A percentile compares a stretch with the other conserved stretches of the same genome.
These are phyloP conservation scores for Kryptolebias ocellatus DNA, from an alignment of 2,797 vertebrate species.

Conservation along the genomic window DNA sequence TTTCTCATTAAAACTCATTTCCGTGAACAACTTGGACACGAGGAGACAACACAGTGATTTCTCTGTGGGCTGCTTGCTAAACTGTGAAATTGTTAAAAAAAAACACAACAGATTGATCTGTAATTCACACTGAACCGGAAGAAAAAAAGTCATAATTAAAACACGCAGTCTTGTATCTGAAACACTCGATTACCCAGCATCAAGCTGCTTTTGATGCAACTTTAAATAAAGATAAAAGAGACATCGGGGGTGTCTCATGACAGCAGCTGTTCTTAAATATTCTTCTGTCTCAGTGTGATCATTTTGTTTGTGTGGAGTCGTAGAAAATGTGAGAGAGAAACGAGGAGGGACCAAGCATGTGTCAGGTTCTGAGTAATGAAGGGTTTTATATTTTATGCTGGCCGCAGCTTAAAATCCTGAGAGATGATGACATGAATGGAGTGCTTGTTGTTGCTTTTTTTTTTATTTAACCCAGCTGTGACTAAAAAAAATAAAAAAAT, in stretches of 20 bases:
- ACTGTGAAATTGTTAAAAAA: background rate
- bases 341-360: background rate
- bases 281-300: conserved; percentile 10
- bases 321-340: background rate
- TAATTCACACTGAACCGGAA: conserved; percentile 14
- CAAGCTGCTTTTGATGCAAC: conserved; percentile 16
- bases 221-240: conserved; percentile 49
- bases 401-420: background rate
- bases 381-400: background rate
- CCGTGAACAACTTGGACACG: conserved; percentile 12
- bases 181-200: conserved; percentile 7
- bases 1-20: conserved; percentile 1
- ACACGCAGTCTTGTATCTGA: conserved; percentile 37
- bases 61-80: background rate
- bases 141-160: conserved; percentile 42
- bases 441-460: background rate
- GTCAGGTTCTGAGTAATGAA: background rate
- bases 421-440: conserved; percentile 6
- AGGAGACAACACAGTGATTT: conserved; percentile 4
- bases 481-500: background rate
- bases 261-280: conserved; percentile 13
- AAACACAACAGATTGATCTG: conserved; percentile 26
- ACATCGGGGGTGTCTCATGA: background rate
- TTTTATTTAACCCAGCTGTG: background rate
- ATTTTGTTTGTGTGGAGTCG: conserved; percentile 6